Conservation (phyloP, 2,113 vertebrate genomes). For the Bambusicola thoracicus region DNA sequence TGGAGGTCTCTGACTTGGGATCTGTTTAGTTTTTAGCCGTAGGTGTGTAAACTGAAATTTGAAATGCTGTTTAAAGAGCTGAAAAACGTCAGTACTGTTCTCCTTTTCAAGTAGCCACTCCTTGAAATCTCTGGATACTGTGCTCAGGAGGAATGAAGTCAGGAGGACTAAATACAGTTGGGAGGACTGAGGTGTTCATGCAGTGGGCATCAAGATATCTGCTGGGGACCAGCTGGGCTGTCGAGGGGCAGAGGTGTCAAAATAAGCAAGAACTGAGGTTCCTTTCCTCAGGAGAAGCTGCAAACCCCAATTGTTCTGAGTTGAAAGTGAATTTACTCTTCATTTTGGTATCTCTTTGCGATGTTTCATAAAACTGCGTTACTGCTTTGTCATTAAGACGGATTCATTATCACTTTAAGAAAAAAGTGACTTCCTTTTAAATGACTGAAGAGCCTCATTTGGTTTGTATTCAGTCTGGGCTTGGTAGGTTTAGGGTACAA, state of each 20-base stretch:
- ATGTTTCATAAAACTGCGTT: neutral
- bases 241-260: neutral
- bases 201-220: neutral
- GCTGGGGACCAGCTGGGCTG: fast-evolving
- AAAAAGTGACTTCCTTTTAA: conserved; percentile 6
- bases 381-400: neutral
- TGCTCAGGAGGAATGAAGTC: neutral
- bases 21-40: neutral
- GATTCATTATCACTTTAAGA: neutral
- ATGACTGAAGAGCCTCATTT: neutral
- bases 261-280: neutral
- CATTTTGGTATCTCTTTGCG: neutral
- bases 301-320: neutral
- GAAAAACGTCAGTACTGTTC: neutral
- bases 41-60: neutral
- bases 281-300: neutral
- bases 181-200: neutral
- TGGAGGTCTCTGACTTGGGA: neutral
- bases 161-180: neutral
- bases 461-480: conserved; percentile 1
- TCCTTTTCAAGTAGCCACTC: neutral
- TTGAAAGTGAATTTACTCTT: neutral
- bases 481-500: conserved; percentile 27
- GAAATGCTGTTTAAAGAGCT: neutral
- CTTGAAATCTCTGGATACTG: neutral